These are phyloP conservation scores for Protonibea diacanthus DNA, from an alignment of 2,797 vertebrate genomes.

Conservation along the genomic window DNA sequence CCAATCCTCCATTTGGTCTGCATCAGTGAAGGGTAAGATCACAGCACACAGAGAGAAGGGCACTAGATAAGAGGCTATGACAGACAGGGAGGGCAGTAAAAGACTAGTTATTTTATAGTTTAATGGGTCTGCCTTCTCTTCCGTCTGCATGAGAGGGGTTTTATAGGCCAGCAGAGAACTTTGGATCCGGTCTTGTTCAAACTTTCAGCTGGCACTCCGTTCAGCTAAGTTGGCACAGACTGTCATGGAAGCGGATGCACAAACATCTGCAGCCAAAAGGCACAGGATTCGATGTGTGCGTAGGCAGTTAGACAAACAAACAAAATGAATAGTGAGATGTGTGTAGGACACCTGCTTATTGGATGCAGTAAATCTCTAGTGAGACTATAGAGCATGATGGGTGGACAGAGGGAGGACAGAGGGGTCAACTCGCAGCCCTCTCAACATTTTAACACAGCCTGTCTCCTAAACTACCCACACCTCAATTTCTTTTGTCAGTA, in stretches of 20 bases:
- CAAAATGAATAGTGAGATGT: conserved; percentile 26
- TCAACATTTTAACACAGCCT: conserved; percentile 33
- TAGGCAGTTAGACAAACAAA: conserved; percentile 32
- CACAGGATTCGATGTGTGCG: conserved; percentile 18
- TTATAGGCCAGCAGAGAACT: conserved; percentile 54
- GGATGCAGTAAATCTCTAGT: conserved; percentile 41
- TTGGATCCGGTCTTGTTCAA: conserved; percentile 38
- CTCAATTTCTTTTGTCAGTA: conserved; percentile 13
- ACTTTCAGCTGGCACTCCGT: conserved; percentile 48
- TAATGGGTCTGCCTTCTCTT: conserved; percentile 63
- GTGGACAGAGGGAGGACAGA: conserved; percentile 20
- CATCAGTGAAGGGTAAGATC: conserved; percentile 73
- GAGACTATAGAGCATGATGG: conserved; percentile 11
- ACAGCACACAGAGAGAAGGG: conserved; percentile 53
- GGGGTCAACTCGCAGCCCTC: conserved; percentile 38
- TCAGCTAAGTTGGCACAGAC: conserved; percentile 39
- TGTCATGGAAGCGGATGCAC: conserved; percentile 28
- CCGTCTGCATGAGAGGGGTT: conserved; percentile 58
- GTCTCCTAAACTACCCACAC: conserved; percentile 31
- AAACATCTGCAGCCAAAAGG: conserved; percentile 43
- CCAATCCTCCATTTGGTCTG: conserved; percentile 77
- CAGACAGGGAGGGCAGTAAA: conserved; percentile 64
- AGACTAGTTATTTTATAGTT: conserved; percentile 68
- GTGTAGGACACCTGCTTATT: conserved; percentile 27
- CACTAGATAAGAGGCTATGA: conserved; percentile 73